Evolutionary conservation across 2,888 invertebrate species (phyloP), one percentile per base, ranked within the genome.

Genomic region (Rhodophaea formosa): DNA sequence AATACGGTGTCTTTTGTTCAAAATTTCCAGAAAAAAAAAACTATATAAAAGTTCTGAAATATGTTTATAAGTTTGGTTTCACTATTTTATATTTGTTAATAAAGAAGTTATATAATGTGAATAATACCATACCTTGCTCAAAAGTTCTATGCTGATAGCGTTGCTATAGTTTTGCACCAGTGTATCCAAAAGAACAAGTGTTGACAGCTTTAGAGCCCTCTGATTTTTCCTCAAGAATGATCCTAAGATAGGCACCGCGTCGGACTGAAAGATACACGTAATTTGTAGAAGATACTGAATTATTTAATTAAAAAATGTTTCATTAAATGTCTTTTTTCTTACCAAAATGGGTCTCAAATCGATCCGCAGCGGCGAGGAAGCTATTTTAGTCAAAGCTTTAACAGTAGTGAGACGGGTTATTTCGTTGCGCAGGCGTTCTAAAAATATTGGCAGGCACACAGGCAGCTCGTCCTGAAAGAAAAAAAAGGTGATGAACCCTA

Each of bases 161-260:
- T 92, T 85, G 75, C 96, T 95, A 81, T 98, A 98, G 79, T 98
- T 97, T 71, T 95, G 95, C 30, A 98, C 96, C 47, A 99, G 92
- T 30, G 97, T 97, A 77, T 98, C 98, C 57, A 99, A 86, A 56
- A 99, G 92, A 53, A 96, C 95, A 57, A 99, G 91, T 0, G 99
- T 98, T 68, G 96, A 95, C 47, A 99, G 88, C 85, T 99, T 98
- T 59, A 99, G 90, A 10, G 98, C 97, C 63, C 99, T 93, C 81
- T 99, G 98, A 90, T 99, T 99, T 91, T 99, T 99, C 56, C 99
- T 93, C 66, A 99, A 88, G 80, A 99, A 99, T 1, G 98, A 96
- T 32, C 98, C 98, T 57, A 99, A 91, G 58, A 98, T 96, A 1
- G 98, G 98, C 67, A 99, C 94, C 0, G 96, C 97, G 69, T 98